These are phyloP conservation scores for Nematostella vectensis DNA, from an alignment of 92 coral and sea anemone species.

Conservation along the genomic window DNA sequence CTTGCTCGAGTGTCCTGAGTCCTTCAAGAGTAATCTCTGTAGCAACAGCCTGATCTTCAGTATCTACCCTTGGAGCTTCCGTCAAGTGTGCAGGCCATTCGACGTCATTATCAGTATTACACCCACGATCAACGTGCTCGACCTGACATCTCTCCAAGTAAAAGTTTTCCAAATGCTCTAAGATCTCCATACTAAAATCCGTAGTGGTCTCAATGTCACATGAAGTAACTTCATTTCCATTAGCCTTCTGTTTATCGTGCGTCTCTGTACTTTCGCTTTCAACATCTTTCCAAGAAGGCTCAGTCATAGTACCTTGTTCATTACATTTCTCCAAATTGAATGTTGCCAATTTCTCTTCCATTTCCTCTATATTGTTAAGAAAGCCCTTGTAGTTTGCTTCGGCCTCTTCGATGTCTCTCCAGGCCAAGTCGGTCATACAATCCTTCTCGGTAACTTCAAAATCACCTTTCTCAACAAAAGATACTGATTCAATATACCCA, in stretches of 20 bases:
- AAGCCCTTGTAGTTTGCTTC: constrained; percentile 28
- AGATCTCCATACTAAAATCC: not conserved
- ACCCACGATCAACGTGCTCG: not conserved
- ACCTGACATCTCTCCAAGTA: not conserved
- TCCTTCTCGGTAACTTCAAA: constrained; percentile 5
- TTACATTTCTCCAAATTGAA: not conserved
- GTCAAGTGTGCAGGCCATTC: not conserved
- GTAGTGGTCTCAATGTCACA: not conserved
- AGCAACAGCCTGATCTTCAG: not conserved
- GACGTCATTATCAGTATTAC: not conserved
- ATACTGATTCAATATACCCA: not conserved
- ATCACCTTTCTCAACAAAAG: not conserved
- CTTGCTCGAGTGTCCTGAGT: not conserved
- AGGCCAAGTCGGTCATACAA: constrained; percentile 33
- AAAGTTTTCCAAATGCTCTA: not conserved
- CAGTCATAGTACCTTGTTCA: constrained; percentile 21
- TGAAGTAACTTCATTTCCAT: not conserved
- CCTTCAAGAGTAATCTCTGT: not conserved
- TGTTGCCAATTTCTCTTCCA: constrained; percentile 9
- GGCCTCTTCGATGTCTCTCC: constrained; percentile 28
- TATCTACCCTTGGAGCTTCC: not conserved
- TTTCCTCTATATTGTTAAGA: constrained; percentile 16
- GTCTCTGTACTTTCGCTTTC: not conserved
- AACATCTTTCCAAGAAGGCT: constrained; percentile 36
- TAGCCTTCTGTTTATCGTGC: not conserved